Conservation (phyloP, 1,140 invertebrate species). For the Papilio aristodemus region DNA sequence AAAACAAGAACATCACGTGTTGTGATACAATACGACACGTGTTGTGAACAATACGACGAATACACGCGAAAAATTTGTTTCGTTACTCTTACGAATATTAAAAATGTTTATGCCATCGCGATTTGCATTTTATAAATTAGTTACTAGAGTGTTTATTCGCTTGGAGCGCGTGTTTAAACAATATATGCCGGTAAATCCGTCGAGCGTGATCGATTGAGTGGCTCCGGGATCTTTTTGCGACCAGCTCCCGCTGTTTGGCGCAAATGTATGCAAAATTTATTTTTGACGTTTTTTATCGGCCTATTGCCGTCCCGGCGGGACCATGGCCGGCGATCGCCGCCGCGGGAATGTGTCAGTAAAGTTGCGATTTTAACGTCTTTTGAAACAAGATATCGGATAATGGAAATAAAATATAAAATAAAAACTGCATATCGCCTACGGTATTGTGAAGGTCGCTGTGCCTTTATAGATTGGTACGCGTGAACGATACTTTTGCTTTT, state of each 20-base stretch:
- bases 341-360: conserved; percentile 28
- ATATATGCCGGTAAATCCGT: conserved; percentile 32
- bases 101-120: not conserved
- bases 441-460: conserved; percentile 17
- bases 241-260: conserved; percentile 32
- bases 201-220: conserved; percentile 34
- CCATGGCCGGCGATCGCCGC: conserved; percentile 18
- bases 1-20: conserved; percentile 11
- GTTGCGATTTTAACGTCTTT: conserved; percentile 28
- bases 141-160: conserved; percentile 25
- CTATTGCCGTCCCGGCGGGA: conserved; percentile 28
- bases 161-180: conserved; percentile 13
- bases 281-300: conserved; percentile 33
- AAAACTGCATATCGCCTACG: conserved; percentile 22
- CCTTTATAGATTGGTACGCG: not conserved
- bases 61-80: conserved; percentile 29
- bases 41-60: conserved; percentile 19
- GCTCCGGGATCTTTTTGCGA: conserved; percentile 31
- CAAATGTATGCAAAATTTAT: conserved; percentile 33
- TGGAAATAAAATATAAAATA: conserved; percentile 31
- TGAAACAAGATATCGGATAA: conserved; percentile 33
- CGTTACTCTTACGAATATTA: conserved; percentile 5
- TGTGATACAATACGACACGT: conserved; percentile 20
- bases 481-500: not conserved
- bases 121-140: conserved; percentile 20